These are phyloP conservation scores for Drosophila truncata DNA, from an alignment of 1,140 invertebrate species.

Conservation along the genomic window DNA sequence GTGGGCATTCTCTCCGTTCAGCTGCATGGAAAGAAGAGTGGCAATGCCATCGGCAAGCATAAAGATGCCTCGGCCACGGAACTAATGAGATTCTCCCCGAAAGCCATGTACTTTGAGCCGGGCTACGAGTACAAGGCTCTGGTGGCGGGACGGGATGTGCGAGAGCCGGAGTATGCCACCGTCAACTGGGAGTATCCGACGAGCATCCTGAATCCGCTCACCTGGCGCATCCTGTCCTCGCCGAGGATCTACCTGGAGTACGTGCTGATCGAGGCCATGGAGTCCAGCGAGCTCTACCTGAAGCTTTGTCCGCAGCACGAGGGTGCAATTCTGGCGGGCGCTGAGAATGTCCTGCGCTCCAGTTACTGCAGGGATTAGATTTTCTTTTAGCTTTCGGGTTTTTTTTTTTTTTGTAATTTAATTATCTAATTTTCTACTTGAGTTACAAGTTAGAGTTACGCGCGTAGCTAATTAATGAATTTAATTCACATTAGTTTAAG, in stretches of 20 bases:
- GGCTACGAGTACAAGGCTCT: constrained; percentile 90
- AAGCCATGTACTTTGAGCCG: constrained; percentile 88
- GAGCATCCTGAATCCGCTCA: constrained; percentile 92
- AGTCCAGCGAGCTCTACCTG: constrained; percentile 86
- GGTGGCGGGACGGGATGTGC: constrained; percentile 89
- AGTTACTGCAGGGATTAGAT: constrained; percentile 85
- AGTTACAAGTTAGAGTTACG: background rate
- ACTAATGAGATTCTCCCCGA: constrained; percentile 86
- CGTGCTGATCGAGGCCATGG: constrained; percentile 90
- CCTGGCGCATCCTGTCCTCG: constrained; percentile 91
- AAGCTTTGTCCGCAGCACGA: constrained; percentile 87
- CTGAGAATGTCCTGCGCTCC: constrained; percentile 86
- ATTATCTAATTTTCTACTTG: background rate
- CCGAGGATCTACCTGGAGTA: constrained; percentile 90
- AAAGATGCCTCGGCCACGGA: constrained; percentile 85
- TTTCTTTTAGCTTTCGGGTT: background rate
- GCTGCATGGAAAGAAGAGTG: constrained; percentile 86
- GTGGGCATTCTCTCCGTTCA: constrained; percentile 89
- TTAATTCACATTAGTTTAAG: constrained; percentile 13
- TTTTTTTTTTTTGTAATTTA: background rate
- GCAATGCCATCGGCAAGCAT: constrained; percentile 41
- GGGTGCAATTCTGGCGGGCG: constrained; percentile 86
- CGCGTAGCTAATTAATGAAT: background rate
- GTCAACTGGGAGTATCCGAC: constrained; percentile 92
- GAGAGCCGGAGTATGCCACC: constrained; percentile 88